Percentiles rank a stretch among this genome's conserved stretches.
These are phyloP conservation scores for Sapajus apella DNA, from an alignment of 2,113 vertebrate species.

Conservation along the genomic window DNA sequence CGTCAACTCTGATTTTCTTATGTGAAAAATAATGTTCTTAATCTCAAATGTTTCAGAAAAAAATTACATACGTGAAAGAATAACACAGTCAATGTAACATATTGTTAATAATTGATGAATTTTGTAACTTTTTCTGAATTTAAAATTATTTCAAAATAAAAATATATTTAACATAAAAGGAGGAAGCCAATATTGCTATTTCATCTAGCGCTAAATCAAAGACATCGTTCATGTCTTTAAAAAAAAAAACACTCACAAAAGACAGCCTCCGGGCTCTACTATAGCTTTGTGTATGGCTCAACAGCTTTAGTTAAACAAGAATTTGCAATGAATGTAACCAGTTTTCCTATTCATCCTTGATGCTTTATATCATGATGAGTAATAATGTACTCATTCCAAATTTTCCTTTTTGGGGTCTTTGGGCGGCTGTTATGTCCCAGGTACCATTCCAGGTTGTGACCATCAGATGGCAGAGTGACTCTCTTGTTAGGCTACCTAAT, in stretches of 20 bases:
- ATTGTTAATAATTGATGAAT: too few relatives aligned
- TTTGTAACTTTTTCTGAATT: too few relatives aligned
- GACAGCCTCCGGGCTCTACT: not conserved
- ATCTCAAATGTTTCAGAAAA: too few relatives aligned
- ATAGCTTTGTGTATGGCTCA: not conserved
- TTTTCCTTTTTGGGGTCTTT: not conserved
- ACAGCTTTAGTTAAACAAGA: not conserved
- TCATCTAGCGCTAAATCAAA: too few relatives aligned
- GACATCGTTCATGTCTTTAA: too few relatives aligned
- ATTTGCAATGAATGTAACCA: not conserved
- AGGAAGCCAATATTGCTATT: too few relatives aligned
- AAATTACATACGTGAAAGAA: too few relatives aligned
- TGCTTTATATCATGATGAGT: not conserved
- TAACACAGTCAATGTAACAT: too few relatives aligned
- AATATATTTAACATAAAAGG: too few relatives aligned
- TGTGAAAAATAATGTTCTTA: too few relatives aligned
- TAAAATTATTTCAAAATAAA: too few relatives aligned
- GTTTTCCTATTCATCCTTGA: not conserved
- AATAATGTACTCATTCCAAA: not conserved
- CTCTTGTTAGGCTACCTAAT: not conserved
- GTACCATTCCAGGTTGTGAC: not conserved
- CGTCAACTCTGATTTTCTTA: too few relatives aligned
- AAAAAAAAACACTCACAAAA: not conserved
- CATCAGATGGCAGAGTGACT: not conserved
- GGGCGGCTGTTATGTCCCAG: not conserved